Base-by-base conservation (phyloP, 2,888 invertebrate species). In the Cheilosia soror region DNA sequence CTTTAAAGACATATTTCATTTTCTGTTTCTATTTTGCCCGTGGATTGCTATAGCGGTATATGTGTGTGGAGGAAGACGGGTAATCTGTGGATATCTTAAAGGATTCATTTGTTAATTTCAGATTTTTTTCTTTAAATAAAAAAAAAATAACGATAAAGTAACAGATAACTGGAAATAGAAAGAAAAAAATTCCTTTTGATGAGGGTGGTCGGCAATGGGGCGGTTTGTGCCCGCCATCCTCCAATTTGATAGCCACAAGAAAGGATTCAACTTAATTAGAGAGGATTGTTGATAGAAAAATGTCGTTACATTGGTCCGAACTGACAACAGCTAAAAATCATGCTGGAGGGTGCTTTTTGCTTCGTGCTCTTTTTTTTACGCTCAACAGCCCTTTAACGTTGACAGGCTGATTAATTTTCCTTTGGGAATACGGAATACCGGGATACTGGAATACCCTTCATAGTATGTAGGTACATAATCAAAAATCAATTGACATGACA, bases 261-360 rank as follows among this genome's bases (percentile, higher is more conserved):
- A 85, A 85, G 85, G 85, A 81, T 85, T 85, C 85, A 72, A 80
- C 85, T 68, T 85, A 85, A 85, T 85, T 85, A 85, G 81, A 77
- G 76, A 85, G 76, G 72, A 81, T 73, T 85, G 85, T 85, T 85
- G 85, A 85, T 79, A 76, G 77, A 81, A 85, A 85, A 85, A 80
- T 81, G 85, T 85, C 85, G 77, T 85, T 85, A 85, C 81, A 85
- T 81, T 40, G 81, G 81, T 72, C 66, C 62, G 63, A 81, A 63
- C 76, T 81, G 81, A 81, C 76, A 68, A 77, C 76, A 53, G 76
- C 57, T 63, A 75, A 69, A 76, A 65, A 65, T 76, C 76, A 71
- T 65, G 63, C 73, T 58, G 51, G 71, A 72, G 81, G 80, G 71
- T 69, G 65, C 40, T 49, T 63, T 57, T 20, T 11, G 25, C 20